These are phyloP conservation scores for Hydrolagus affinis DNA, from an alignment of 2,113 vertebrate species.

Conservation along the genomic window DNA sequence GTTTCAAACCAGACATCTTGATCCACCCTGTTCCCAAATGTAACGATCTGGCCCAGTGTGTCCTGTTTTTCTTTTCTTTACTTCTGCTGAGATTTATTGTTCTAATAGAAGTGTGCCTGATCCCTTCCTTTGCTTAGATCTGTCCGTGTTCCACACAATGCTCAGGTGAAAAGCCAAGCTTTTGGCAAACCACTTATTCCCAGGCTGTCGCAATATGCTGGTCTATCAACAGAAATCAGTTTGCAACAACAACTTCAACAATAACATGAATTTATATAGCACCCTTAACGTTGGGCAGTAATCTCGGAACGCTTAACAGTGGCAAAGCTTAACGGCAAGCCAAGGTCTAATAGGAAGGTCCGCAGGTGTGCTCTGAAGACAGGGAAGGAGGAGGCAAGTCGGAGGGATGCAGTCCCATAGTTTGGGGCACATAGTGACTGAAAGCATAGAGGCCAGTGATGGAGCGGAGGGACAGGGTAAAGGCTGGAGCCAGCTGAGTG, in stretches of 20 bases:
- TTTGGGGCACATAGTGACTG: not conserved
- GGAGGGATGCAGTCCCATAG: not conserved
- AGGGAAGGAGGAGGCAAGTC: not conserved
- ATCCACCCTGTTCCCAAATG: no score
- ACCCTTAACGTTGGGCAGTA: not conserved
- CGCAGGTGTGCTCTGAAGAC: not conserved
- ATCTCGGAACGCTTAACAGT: not conserved
- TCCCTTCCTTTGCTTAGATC: no score
- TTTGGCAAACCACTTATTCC: no score
- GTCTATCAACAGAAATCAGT: no score
- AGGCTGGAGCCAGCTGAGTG: not conserved
- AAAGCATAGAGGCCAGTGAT: not conserved
- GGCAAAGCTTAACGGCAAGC: not conserved
- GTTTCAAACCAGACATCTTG: no score
- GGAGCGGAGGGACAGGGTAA: not conserved
- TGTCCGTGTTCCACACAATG: no score
- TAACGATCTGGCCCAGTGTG: no score
- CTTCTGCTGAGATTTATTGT: no score
- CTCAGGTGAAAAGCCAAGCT: no score
- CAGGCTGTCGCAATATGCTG: no score
- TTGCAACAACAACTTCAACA: not conserved
- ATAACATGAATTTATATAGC: not conserved
- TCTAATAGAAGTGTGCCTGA: no score
- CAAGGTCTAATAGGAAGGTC: not conserved
- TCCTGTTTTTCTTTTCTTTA: no score